Conservation (phyloP, 2,888 invertebrate genomes). For the Apodemia mormo region DNA sequence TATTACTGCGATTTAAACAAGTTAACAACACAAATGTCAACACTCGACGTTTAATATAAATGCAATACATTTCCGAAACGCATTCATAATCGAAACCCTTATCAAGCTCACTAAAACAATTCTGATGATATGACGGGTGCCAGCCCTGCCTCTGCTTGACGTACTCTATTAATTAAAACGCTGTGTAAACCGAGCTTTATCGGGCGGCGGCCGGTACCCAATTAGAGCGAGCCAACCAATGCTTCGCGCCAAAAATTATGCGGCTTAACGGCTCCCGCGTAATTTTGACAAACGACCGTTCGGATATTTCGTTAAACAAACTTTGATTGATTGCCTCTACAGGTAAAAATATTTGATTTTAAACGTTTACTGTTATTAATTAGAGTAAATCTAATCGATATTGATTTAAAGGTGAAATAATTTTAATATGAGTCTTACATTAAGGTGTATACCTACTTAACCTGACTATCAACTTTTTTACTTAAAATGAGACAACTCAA, state of each 20-base stretch:
- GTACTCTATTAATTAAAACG: constrained; percentile 80
- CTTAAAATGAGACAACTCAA: no score
- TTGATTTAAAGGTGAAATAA: neutral
- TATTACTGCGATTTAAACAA: no score
- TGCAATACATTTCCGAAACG: neutral
- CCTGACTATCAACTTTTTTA: no score
- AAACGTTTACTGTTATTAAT: constrained; percentile 1
- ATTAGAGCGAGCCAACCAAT: constrained; percentile 61
- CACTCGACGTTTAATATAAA: neutral
- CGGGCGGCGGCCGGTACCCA: constrained; percentile 61
- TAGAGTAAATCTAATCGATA: neutral
- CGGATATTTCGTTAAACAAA: constrained; percentile 55
- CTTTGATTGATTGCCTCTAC: constrained; percentile 33
- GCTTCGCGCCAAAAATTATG: constrained; percentile 76
- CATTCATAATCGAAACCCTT: neutral
- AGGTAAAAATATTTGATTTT: constrained; percentile 13
- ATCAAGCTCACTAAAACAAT: neutral
- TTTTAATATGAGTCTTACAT: no score
- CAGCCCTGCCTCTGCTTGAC: constrained; percentile 44
- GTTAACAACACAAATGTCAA: no score
- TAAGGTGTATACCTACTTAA: no score
- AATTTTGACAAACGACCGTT: constrained; percentile 75
- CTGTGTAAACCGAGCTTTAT: constrained; percentile 80
- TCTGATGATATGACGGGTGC: constrained; percentile 5
- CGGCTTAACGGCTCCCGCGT: constrained; percentile 74